Evolutionary conservation across 1,140 invertebrate genomes (phyloP).

Genomic region (Mesaphorura yosii): DNA sequence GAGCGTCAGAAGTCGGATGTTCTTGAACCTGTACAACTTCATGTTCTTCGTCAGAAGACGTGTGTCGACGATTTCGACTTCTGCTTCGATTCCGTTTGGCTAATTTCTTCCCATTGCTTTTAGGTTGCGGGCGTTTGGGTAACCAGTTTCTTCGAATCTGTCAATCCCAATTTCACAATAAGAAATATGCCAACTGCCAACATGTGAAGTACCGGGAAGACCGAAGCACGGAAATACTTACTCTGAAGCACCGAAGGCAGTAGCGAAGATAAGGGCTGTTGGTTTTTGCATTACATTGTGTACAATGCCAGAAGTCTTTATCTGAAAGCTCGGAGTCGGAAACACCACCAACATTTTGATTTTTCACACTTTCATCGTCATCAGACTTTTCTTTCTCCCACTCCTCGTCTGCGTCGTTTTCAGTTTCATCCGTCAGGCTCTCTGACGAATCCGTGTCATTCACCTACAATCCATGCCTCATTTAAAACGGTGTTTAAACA

Average conservation of each 20-base stretch:
- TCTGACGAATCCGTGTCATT: too few relatives aligned
- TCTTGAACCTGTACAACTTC: not conserved
- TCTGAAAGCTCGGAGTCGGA: conserved; percentile 21
- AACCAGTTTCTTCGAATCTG: conserved; percentile 27
- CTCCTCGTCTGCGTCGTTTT: too few relatives aligned
- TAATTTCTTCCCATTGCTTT: conserved; percentile 1
- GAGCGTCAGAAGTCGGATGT: not conserved
- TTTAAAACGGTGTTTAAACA: too few relatives aligned
- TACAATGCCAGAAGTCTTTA: conserved; percentile 17
- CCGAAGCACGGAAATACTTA: conserved; percentile 6
- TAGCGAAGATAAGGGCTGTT: conserved; percentile 17
- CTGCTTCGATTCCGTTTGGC: not conserved
- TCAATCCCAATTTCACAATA: too few relatives aligned
- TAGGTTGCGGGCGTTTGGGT: conserved; percentile 16
- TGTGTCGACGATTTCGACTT: not conserved
- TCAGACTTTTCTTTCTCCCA: too few relatives aligned
- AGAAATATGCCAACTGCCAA: too few relatives aligned
- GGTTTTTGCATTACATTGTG: conserved; percentile 16
- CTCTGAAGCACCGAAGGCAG: conserved; percentile 25
- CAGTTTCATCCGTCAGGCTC: too few relatives aligned
- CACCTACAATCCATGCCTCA: too few relatives aligned
- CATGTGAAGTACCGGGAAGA: too few relatives aligned
- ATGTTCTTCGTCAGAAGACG: not conserved
- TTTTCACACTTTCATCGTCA: too few relatives aligned
- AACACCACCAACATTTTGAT: too few relatives aligned